Evolutionary conservation across 2,113 vertebrate species (phyloP).

Genomic region (Oxygymnocypris stewartii): DNA sequence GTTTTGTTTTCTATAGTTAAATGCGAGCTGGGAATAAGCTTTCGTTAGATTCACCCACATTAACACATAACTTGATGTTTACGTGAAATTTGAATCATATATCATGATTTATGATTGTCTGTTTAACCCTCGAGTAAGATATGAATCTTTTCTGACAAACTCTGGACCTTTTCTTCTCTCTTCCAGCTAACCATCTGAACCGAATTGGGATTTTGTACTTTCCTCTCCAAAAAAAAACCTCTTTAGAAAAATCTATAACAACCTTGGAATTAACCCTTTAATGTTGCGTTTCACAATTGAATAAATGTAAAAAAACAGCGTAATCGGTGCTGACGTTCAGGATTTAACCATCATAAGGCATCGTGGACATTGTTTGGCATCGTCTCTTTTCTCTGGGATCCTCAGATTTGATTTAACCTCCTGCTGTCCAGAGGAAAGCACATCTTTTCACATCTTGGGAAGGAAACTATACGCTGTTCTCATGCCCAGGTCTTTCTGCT

Average conservation of each 20-base stretch:
- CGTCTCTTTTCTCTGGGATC: constrained; percentile 17
- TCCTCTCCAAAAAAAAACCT: constrained; percentile 58
- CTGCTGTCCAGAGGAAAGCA: constrained; percentile 26
- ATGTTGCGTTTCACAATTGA: constrained; percentile 15
- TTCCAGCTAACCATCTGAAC: constrained; percentile 91
- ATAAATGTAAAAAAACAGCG: neutral
- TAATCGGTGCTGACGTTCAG: constrained; percentile 40
- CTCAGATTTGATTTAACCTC: constrained; percentile 6
- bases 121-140: neutral
- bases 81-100: neutral
- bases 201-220: constrained; percentile 73
- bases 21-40: neutral
- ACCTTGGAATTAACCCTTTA: constrained; percentile 56
- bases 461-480: constrained; percentile 11
- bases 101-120: neutral
- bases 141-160: constrained; percentile 61
- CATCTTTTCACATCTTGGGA: constrained; percentile 9
- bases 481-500: neutral
- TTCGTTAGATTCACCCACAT: neutral
- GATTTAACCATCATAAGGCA: neutral
- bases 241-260: constrained; percentile 61
- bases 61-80: neutral
- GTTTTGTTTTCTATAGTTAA: neutral
- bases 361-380: neutral
- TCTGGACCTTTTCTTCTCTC: constrained; percentile 66